Conservation (phyloP, 2,113 vertebrate genomes). For the Cyprinodon variegatus region DNA sequence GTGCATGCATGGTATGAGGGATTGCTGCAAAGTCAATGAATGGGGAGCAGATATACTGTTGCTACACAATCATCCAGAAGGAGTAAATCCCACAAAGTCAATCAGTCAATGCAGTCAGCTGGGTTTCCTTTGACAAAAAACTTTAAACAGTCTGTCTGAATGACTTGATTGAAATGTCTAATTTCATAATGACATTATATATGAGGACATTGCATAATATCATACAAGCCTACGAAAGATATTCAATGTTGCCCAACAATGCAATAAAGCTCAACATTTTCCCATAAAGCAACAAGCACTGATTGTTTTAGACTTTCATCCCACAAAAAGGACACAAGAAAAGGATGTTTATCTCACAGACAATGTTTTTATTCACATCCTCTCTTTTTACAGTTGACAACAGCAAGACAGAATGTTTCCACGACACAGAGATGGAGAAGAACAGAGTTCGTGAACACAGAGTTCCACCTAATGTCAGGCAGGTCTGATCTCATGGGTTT, state of each 20-base stretch:
- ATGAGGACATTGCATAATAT: not conserved
- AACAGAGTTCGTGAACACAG: conserved; percentile 26
- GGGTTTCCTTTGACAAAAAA: too few species aligned
- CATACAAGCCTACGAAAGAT: not conserved
- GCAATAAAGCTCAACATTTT: not conserved
- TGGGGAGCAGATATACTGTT: too few species aligned
- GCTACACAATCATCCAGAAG: too few species aligned
- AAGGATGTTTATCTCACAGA: conserved; percentile 59
- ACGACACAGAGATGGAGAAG: conserved; percentile 17
- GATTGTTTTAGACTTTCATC: not conserved
- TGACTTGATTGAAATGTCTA: too few species aligned
- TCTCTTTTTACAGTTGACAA: conserved; percentile 63
- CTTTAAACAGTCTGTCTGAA: too few species aligned
- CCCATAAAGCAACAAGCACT: not conserved
- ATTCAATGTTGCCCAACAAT: not conserved
- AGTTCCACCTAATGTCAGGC: conserved; percentile 33
- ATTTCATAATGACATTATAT: too few species aligned
- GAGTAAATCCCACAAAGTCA: too few species aligned
- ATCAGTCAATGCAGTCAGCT: too few species aligned
- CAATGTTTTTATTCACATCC: conserved; percentile 49
- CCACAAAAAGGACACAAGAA: not conserved
- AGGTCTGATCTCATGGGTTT: conserved; percentile 46
- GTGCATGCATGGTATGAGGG: too few species aligned
- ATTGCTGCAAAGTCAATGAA: too few species aligned
- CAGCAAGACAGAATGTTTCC: conserved; percentile 53